Percentiles rank a stretch among this genome's conserved stretches.
phyloP scores from a whole-genome alignment of 2,797 vertebrate genomes.

The Nannoperca australis region DNA sequence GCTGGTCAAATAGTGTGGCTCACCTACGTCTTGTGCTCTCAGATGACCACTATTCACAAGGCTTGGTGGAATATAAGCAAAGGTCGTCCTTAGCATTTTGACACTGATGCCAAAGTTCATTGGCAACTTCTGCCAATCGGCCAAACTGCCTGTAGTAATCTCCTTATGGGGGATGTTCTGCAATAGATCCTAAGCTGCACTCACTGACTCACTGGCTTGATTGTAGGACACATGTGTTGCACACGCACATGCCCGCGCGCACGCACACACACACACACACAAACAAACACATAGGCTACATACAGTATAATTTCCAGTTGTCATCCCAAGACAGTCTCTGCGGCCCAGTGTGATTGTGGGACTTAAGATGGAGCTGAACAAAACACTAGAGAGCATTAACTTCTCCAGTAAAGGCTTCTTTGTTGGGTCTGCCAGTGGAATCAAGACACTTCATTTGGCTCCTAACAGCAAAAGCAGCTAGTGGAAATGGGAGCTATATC shows the following conservation, averaged over 20 bases:
- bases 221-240: constrained; percentile 59
- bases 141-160: constrained; percentile 71
- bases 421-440: constrained; percentile 70
- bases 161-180: constrained; percentile 75
- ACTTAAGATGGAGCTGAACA: constrained; percentile 76
- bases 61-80: constrained; percentile 34
- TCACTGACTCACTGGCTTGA: constrained; percentile 57
- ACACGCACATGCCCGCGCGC: constrained; percentile 10
- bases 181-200: constrained; percentile 76
- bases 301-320: constrained; percentile 54
- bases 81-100: constrained; percentile 40
- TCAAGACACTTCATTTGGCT: constrained; percentile 79
- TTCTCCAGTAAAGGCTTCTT: constrained; percentile 67
- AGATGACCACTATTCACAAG: constrained; percentile 10
- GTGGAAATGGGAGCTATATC: constrained; percentile 56
- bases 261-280: constrained; percentile 21
- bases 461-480: constrained; percentile 63
- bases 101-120: constrained; percentile 67
- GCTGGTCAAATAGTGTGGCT: constrained; percentile 15
- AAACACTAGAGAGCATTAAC: constrained; percentile 78
- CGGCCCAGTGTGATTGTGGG: constrained; percentile 68
- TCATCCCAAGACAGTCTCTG: constrained; percentile 65
- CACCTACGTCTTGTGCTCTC: background rate
- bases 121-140: constrained; percentile 54
- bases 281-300: constrained; percentile 5